phyloP scores from a whole-genome alignment of 2,888 invertebrate species.

The Lepidonotus clava region DNA sequence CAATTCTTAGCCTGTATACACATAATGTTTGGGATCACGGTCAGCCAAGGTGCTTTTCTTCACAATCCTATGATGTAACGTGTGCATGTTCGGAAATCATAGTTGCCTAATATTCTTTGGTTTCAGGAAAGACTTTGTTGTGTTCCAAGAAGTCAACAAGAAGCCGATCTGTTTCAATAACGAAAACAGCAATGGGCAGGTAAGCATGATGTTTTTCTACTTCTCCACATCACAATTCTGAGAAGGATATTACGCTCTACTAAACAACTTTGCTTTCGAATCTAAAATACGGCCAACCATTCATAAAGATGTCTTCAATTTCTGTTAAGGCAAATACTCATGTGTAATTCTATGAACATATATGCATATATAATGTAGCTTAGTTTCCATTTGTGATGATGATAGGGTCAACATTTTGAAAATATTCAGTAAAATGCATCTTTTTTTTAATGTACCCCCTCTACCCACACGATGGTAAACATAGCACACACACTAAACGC shows the following conservation, averaged over 20 bases:
- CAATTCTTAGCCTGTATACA: not conserved
- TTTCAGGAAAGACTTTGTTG: constrained; percentile 17
- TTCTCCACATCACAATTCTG: no score
- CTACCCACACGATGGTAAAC: no score
- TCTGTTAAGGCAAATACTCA: not conserved
- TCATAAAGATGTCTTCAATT: not conserved
- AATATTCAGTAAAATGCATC: no score
- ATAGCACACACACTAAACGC: not conserved
- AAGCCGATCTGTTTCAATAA: not conserved
- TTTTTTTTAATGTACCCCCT: no score
- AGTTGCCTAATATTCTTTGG: not conserved
- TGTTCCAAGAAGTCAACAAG: constrained; percentile 15
- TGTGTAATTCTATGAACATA: not conserved
- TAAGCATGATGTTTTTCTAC: no score
- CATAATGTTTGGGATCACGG: no score
- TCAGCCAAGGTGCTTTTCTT: not conserved
- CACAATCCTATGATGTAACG: not conserved
- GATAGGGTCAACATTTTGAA: no score
- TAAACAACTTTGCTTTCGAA: not conserved
- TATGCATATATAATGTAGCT: not conserved
- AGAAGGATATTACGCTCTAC: no score
- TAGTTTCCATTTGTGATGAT: not conserved
- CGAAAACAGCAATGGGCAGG: not conserved
- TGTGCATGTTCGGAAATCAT: not conserved
- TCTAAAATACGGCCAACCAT: not conserved